Conservation (phyloP, 2,113 vertebrate species). For the Spermophilus dauricus region DNA sequence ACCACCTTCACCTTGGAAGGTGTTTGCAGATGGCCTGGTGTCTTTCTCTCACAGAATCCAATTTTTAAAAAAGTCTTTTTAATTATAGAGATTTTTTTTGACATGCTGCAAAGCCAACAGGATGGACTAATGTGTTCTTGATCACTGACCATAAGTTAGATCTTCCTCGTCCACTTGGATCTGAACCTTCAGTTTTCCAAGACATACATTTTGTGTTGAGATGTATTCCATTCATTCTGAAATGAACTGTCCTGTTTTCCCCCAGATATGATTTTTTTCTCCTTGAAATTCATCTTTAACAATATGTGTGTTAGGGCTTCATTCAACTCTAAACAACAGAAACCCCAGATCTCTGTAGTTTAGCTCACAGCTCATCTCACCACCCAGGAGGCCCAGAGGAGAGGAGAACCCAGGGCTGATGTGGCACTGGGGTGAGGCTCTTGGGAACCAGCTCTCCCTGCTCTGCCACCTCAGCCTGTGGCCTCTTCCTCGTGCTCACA, state of each 20-base stretch:
- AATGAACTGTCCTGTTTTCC: neutral
- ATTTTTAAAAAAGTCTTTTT: neutral
- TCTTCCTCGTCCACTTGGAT: too few species aligned
- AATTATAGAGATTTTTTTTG: neutral
- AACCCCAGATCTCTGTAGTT: neutral
- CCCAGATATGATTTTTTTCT: neutral
- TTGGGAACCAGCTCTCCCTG: neutral
- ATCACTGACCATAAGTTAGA: neutral
- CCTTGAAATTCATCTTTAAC: neutral
- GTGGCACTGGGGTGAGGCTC: fast-evolving
- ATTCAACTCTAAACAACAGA: neutral
- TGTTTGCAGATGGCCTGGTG: neutral
- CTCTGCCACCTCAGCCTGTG: fast-evolving
- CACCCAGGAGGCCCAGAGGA: neutral
- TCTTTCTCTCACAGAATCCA: neutral
- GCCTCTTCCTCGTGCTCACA: neutral
- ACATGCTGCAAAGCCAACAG: neutral
- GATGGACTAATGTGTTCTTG: neutral
- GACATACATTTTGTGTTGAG: neutral
- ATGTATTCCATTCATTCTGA: neutral
- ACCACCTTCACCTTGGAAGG: neutral
- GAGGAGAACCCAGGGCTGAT: too few species aligned
- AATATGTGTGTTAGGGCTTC: neutral
- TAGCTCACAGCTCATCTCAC: neutral
- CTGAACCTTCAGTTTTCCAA: neutral